Evolutionary conservation across 37 sponge, comb jelly and placozoan genomes (phyloP).

Genomic region (Dysidea cf. avara): DNA sequence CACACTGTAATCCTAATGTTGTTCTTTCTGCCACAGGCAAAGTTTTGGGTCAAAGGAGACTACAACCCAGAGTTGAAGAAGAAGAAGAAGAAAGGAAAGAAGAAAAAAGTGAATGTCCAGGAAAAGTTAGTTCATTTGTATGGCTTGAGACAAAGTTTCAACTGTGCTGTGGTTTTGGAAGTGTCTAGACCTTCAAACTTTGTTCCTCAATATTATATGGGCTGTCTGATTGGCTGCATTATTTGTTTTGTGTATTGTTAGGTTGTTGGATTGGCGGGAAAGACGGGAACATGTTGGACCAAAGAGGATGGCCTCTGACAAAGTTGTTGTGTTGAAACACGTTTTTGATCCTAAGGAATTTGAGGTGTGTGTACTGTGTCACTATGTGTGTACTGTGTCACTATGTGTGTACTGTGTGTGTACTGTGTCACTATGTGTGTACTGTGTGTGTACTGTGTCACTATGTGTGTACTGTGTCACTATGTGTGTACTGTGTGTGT

Average conservation of each 20-base stretch:
- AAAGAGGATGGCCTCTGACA: constrained; percentile 65
- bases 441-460: background rate
- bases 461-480: background rate
- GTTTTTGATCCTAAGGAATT: constrained; percentile 91
- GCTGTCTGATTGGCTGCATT: background rate
- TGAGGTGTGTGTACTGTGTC: constrained; percentile 50
- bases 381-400: background rate
- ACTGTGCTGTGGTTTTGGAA: no score
- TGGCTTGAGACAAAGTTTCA: background rate
- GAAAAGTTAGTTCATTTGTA: constrained; percentile 34
- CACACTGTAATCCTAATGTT: background rate
- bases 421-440: background rate
- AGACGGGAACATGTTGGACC: constrained; percentile 41
- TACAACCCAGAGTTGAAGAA: constrained; percentile 85
- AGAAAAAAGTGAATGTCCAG: constrained; percentile 60
- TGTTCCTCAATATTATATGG: background rate
- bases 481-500: background rate
- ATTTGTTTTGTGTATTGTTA: no score
- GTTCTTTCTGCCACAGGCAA: constrained; percentile 56
- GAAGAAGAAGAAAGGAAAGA: constrained; percentile 78
- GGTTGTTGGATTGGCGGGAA: constrained; percentile 82
- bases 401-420: background rate
- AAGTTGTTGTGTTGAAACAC: constrained; percentile 82
- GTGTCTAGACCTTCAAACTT: background rate
- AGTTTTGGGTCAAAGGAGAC: constrained; percentile 86